Evolutionary conservation across 2,888 invertebrate species (phyloP).

Genomic region (Orthonychiurus folsomi): DNA sequence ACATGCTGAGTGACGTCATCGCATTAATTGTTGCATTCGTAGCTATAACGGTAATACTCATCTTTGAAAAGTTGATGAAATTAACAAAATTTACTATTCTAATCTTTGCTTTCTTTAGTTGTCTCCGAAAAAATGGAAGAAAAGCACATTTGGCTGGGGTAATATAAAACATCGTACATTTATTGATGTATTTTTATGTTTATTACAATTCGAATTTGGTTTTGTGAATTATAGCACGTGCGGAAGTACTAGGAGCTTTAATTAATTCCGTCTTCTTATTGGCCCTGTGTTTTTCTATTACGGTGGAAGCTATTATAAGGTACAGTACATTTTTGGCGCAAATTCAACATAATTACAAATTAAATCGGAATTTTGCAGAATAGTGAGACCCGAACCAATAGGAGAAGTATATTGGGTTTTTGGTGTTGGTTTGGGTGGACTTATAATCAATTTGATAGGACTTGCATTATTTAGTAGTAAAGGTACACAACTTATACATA

Average conservation of each 20-base stretch:
- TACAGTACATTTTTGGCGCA: conserved; percentile 35
- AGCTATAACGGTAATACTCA: conserved; percentile 12
- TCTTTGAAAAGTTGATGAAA: conserved; percentile 6
- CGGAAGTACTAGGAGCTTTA: conserved; percentile 87
- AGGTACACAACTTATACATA: no score
- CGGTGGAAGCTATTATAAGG: conserved; percentile 80
- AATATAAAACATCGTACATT: no score
- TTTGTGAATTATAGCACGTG: no score
- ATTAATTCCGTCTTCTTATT: conserved; percentile 96
- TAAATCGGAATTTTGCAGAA: not conserved
- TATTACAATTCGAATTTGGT: conserved; percentile 51
- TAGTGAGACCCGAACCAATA: conserved; percentile 49
- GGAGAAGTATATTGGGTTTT: conserved; percentile 71
- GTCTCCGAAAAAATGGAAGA: conserved; percentile 94
- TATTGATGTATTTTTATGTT: not conserved
- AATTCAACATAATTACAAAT: conserved; percentile 1
- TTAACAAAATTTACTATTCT: not conserved
- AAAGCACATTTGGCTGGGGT: conserved; percentile 99
- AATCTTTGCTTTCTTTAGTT: conserved; percentile 53
- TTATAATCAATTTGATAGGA: conserved; percentile 84
- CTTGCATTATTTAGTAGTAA: conserved; percentile 47
- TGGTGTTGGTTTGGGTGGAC: conserved; percentile 78
- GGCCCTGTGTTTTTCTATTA: conserved; percentile 93
- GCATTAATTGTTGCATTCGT: conserved; percentile 30
- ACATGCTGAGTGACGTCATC: conserved; percentile 43